phyloP scores from a whole-genome alignment of 2,888 invertebrate species.

The Bembecia ichneumoniformis region DNA sequence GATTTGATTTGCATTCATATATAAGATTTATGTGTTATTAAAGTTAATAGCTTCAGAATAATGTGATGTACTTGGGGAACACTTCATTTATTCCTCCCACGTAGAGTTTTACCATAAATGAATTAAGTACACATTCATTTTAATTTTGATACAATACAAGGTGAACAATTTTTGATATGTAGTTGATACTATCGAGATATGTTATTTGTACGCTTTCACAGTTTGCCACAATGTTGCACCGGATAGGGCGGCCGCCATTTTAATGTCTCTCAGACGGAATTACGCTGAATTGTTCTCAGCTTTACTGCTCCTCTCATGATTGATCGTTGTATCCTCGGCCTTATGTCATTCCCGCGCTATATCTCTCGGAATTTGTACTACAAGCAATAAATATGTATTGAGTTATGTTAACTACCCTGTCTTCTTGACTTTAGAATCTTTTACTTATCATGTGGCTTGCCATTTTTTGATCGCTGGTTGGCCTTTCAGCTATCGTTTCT shows the following conservation, averaged over 20 bases:
- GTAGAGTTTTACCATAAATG: too few species aligned
- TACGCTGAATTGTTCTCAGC: slow-evolving; percentile 71
- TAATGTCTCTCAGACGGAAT: slow-evolving; percentile 71
- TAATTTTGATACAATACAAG: neutral
- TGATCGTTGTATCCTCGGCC: slow-evolving; percentile 69
- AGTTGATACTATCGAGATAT: slow-evolving; percentile 36
- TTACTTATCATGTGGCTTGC: slow-evolving; percentile 16
- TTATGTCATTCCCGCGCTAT: slow-evolving; percentile 67
- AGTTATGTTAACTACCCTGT: slow-evolving; percentile 49
- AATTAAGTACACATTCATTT: too few species aligned
- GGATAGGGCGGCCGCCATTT: slow-evolving; percentile 70
- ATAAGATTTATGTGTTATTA: slow-evolving; percentile 64
- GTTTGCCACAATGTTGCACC: slow-evolving; percentile 63
- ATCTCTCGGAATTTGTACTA: slow-evolving; percentile 62
- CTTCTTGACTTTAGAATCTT: slow-evolving; percentile 33
- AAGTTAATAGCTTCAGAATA: slow-evolving; percentile 31
- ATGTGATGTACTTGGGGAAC: slow-evolving; percentile 17
- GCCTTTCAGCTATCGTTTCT: neutral
- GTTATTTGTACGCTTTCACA: slow-evolving; percentile 28
- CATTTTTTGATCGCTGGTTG: neutral
- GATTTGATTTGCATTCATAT: slow-evolving; percentile 57
- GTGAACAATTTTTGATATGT: neutral
- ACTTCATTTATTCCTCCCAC: too few species aligned
- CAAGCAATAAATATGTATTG: slow-evolving; percentile 61
- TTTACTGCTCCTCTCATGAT: slow-evolving; percentile 68